These are phyloP conservation scores for Eucera pruinosa DNA, from an alignment of 2,888 invertebrate genomes.

Conservation along the genomic window DNA sequence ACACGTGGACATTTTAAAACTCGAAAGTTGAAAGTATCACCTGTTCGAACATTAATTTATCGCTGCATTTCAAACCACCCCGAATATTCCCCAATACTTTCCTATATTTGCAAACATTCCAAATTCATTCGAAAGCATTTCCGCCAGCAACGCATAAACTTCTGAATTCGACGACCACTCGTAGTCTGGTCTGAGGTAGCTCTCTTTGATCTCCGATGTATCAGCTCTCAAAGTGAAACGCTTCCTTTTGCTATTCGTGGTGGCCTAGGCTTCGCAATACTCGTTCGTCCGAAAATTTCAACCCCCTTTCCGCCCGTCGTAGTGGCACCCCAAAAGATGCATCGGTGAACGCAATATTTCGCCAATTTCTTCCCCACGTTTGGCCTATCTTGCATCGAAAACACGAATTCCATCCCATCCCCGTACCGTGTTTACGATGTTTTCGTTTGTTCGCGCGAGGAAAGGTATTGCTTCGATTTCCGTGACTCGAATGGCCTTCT, in stretches of 20 bases:
- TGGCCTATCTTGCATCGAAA: constrained; percentile 10
- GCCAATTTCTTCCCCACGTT: constrained; percentile 27
- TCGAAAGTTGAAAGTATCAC: too few species aligned
- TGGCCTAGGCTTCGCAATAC: not conserved
- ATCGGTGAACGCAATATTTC: constrained; percentile 37
- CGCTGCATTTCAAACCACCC: too few species aligned
- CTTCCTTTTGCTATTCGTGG: not conserved
- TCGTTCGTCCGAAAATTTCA: not conserved
- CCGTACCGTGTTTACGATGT: constrained; percentile 59
- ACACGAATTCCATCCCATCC: constrained; percentile 8
- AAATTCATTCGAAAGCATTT: not conserved
- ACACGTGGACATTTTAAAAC: too few species aligned
- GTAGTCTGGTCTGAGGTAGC: too few species aligned
- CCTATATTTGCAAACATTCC: too few species aligned
- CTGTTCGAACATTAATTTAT: too few species aligned
- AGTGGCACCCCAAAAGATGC: not conserved
- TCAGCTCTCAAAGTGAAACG: constrained; percentile 14
- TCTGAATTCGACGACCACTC: not conserved
- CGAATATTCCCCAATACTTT: too few species aligned
- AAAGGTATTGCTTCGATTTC: constrained; percentile 61
- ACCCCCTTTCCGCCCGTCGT: not conserved
- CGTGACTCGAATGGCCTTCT: constrained; percentile 51
- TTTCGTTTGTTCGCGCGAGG: constrained; percentile 48
- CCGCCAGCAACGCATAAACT: not conserved
- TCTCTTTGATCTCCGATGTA: not conserved